These are phyloP conservation scores for Zaprionus taronus DNA, from an alignment of 1,140 invertebrate genomes.

Conservation along the genomic window DNA sequence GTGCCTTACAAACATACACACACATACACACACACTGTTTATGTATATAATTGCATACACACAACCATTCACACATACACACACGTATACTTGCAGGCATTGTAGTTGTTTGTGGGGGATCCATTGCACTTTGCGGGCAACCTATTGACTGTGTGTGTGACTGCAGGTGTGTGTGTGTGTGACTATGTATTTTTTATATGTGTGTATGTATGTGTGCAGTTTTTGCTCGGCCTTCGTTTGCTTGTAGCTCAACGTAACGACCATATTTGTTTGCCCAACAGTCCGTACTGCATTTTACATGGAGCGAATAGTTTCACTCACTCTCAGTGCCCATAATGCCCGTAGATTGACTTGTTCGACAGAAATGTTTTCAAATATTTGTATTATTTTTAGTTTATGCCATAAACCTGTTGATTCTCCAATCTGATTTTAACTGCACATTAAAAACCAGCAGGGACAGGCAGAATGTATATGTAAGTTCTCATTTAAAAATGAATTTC, in stretches of 20 bases:
- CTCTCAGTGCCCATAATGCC: background rate
- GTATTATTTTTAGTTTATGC: slow-evolving; percentile 9
- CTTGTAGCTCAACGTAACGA: background rate
- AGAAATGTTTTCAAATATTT: background rate
- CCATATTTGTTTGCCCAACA: slow-evolving; percentile 1
- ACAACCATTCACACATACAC: slow-evolving; percentile 1
- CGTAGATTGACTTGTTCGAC: background rate
- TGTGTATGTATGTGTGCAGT: background rate
- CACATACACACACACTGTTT: slow-evolving; percentile 8
- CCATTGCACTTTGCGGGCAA: slow-evolving; percentile 52
- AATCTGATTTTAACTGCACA: background rate
- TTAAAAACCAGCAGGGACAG: no score
- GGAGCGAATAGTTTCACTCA: background rate
- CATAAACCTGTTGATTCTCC: slow-evolving; percentile 4
- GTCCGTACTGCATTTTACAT: background rate
- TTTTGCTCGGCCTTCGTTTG: background rate
- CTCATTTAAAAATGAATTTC: no score
- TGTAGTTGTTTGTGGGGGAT: background rate
- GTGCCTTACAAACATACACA: background rate
- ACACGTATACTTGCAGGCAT: background rate
- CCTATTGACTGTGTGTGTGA: slow-evolving; percentile 19
- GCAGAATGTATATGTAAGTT: no score
- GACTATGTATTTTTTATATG: background rate
- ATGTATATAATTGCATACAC: slow-evolving; percentile 29
- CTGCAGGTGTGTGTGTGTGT: background rate